Evolutionary conservation across 2,113 vertebrate genomes (phyloP).

Genomic region (Sporophila hypoxantha): DNA sequence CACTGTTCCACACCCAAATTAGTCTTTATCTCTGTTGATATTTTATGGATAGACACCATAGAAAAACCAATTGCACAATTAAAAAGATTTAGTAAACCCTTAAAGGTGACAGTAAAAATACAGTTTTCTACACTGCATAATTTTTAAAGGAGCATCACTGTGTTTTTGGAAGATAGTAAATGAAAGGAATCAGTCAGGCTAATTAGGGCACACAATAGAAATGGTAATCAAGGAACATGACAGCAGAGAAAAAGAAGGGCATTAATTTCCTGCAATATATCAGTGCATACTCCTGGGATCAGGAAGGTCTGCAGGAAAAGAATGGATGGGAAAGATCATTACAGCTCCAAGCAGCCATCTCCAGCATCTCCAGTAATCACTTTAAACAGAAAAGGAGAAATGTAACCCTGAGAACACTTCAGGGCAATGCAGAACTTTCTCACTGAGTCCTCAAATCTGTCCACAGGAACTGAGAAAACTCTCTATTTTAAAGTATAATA

Average conservation of each 20-base stretch:
- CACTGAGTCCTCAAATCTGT: background rate
- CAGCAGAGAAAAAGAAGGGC: background rate
- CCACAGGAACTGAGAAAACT: background rate
- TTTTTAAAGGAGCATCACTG: background rate
- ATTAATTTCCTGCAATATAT: background rate
- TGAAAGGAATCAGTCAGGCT: background rate
- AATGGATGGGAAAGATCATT: background rate
- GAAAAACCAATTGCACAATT: background rate
- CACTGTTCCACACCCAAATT: background rate
- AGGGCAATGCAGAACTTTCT: background rate
- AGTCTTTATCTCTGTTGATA: background rate
- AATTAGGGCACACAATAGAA: slow-evolving; percentile 8
- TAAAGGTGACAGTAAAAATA: background rate
- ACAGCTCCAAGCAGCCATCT: background rate
- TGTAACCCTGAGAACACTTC: background rate
- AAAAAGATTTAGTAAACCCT: background rate
- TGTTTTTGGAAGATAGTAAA: background rate
- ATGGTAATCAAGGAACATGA: background rate
- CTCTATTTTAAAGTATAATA: background rate
- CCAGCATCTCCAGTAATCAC: background rate
- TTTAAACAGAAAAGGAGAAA: background rate
- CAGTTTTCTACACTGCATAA: background rate
- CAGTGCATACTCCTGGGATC: background rate
- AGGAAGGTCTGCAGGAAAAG: background rate
- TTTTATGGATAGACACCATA: background rate